A percentile compares a stretch with the other conserved stretches of the same genome.
Conservation (phyloP, 2,113 vertebrate species). For the Pseudorasbora parva region DNA sequence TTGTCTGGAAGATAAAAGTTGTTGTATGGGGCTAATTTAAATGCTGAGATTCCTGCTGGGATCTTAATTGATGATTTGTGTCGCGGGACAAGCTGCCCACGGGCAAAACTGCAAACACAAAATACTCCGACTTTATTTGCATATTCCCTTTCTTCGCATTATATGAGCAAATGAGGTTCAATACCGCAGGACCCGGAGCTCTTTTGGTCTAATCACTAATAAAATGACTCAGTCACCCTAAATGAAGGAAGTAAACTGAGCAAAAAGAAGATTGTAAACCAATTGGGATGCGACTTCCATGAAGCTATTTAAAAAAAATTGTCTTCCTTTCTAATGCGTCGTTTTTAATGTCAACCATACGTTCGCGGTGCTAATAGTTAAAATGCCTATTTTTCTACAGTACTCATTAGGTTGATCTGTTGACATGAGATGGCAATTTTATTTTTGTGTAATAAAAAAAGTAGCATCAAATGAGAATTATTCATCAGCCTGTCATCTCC, state of each 20-base stretch:
- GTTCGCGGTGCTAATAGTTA: constrained; percentile 39
- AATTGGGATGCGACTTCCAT: constrained; percentile 68
- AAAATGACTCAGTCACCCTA: constrained; percentile 72
- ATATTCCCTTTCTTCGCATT: constrained; percentile 74
- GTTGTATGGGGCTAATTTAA: constrained; percentile 74
- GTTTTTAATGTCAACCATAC: constrained; percentile 52
- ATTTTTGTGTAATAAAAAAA: constrained; percentile 50
- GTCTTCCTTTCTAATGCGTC: constrained; percentile 61
- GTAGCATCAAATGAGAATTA: constrained; percentile 65
- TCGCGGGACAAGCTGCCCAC: constrained; percentile 80
- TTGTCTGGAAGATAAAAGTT: constrained; percentile 66
- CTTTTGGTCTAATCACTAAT: constrained; percentile 74
- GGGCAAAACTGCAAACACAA: constrained; percentile 72
- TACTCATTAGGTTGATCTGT: constrained; percentile 42
- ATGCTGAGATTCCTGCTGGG: constrained; percentile 77
- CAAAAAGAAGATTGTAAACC: constrained; percentile 70
- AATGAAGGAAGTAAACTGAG: constrained; percentile 72
- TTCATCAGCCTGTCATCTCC: constrained; percentile 69
- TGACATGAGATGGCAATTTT: constrained; percentile 41
- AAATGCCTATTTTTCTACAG: constrained; percentile 38
- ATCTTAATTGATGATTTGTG: constrained; percentile 85
- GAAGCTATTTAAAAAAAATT: constrained; percentile 71
- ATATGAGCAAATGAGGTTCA: constrained; percentile 71
- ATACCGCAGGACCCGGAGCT: constrained; percentile 73
- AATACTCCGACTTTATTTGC: constrained; percentile 73